phyloP scores from a whole-genome alignment of 2,888 invertebrate genomes.

The Proisotoma minuta region DNA sequence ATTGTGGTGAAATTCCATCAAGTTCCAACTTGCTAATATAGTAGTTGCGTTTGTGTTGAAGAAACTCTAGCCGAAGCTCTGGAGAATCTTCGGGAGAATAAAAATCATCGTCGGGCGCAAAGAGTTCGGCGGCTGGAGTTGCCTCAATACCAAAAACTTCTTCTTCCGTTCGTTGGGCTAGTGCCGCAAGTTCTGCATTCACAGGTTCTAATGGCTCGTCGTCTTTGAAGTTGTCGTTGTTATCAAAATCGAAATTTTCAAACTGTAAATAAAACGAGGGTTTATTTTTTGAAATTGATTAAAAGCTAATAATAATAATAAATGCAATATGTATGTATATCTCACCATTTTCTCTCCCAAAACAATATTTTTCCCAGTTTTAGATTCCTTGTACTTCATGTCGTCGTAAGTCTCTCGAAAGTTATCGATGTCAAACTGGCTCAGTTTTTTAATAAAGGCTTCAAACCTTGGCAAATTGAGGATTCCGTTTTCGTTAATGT shows the following conservation, averaged over 20 bases:
- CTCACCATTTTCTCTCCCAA: conserved; percentile 46
- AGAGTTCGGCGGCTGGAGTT: conserved; percentile 46
- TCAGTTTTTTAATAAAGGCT: conserved; percentile 67
- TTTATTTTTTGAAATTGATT: background rate
- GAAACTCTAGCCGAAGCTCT: conserved; percentile 63
- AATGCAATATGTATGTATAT: background rate
- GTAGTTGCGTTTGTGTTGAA: conserved; percentile 80
- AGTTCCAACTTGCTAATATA: conserved; percentile 85
- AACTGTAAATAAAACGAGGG: conserved; percentile 39
- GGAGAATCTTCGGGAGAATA: conserved; percentile 58
- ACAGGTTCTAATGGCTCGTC: conserved; percentile 37
- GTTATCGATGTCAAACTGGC: conserved; percentile 67
- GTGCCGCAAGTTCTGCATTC: conserved; percentile 57
- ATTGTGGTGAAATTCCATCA: conserved; percentile 71
- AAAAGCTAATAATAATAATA: background rate
- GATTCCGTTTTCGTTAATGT: conserved; percentile 84
- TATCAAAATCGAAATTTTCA: conserved; percentile 40
- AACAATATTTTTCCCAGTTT: conserved; percentile 62
- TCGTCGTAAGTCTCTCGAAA: conserved; percentile 75
- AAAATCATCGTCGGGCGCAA: conserved; percentile 55
- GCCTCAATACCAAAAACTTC: conserved; percentile 53
- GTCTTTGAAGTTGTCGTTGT: conserved; percentile 30
- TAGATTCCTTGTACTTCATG: conserved; percentile 74
- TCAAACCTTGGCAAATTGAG: conserved; percentile 80
- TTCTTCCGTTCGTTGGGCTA: conserved; percentile 62